Base-by-base conservation (phyloP, 2,113 vertebrate genomes). In the Sapayoa aenigma region DNA sequence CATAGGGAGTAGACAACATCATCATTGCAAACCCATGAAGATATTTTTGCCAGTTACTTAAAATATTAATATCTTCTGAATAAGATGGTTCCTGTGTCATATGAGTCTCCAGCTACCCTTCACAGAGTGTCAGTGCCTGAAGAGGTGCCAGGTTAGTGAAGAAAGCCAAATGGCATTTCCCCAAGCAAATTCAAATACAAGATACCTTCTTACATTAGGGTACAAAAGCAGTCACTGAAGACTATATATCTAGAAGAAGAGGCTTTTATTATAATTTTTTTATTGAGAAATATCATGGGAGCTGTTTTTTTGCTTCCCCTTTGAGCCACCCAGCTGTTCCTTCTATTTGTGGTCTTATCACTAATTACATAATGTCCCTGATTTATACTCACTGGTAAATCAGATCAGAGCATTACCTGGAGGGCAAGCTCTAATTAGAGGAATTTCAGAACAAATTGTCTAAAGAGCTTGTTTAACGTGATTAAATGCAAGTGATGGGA, bases 351-450 rank as follows among this genome's bases (percentile, higher is more conserved):
- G 98, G 97, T 98, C 96, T 97, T 96, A 95, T 90, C 94, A 92
- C 95, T 98, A 98, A 98, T 98, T 98, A 94, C 90, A 98, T 98
- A 98, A 98, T 98, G 97, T 98, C 96, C 98, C 95, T 98, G 98
- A 98, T 98, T 98, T 98, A 97, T 98, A 97, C 97, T 97, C 79
- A 33, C 97, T 98, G 97, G 98, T 98, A 98, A 97, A 98, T 98
- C 96, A 97, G 97, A 98, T 98, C 97, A 96, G 92, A 95, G 60
- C 94, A 97, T 98, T 98, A 98, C 97, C 98, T 98, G 96, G 97
- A 98, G 97, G 98, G 97, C 97, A 97, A 96, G 89, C 94, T 97
- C 97, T 98, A 98, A 98, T 98, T 98, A 98, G 95, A 97, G 92
- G 95, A 96, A 97, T 97, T 98, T 98, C 97, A 96, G 97, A 98